Evolutionary conservation across 2,113 vertebrate genomes (phyloP).

Genomic region (Sphaerodactylus townsendi): DNA sequence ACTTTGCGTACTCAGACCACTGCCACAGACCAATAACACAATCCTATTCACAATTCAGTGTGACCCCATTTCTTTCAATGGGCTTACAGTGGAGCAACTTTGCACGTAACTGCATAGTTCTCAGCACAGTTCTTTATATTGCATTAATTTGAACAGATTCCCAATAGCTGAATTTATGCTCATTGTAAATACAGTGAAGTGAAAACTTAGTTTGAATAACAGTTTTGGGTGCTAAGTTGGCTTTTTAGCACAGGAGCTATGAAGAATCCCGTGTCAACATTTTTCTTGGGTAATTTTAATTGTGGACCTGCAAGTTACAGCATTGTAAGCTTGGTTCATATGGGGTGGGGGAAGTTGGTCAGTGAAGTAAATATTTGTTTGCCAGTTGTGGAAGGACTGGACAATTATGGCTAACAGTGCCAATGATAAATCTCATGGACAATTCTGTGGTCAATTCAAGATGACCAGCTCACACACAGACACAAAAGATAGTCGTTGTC

Average conservation of each 20-base stretch:
- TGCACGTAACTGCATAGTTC: no score
- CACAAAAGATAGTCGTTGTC: slow-evolving; percentile 56
- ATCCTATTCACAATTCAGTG: no score
- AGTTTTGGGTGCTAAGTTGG: slow-evolving; percentile 63
- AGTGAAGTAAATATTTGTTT: slow-evolving; percentile 78
- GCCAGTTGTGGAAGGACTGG: slow-evolving; percentile 74
- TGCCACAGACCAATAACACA: no score
- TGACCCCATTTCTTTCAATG: no score
- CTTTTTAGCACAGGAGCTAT: slow-evolving; percentile 61
- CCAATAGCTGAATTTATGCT: slow-evolving; percentile 23
- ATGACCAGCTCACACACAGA: slow-evolving; percentile 66
- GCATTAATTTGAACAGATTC: slow-evolving; percentile 34
- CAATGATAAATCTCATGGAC: slow-evolving; percentile 73
- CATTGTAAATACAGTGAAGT: slow-evolving; percentile 65
- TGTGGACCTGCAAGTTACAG: slow-evolving; percentile 70
- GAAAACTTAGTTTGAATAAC: slow-evolving; percentile 63
- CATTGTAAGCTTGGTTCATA: slow-evolving; percentile 69
- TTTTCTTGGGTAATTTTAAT: slow-evolving; percentile 68
- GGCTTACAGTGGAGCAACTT: no score
- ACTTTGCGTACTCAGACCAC: neutral
- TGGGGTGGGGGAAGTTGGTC: slow-evolving; percentile 50
- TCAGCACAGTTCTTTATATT: neutral
- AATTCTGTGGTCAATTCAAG: slow-evolving; percentile 78
- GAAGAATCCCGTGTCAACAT: slow-evolving; percentile 58
- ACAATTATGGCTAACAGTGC: slow-evolving; percentile 60